Conservation (phyloP, 2,797 vertebrate genomes). For the Vireo griseus region DNA sequence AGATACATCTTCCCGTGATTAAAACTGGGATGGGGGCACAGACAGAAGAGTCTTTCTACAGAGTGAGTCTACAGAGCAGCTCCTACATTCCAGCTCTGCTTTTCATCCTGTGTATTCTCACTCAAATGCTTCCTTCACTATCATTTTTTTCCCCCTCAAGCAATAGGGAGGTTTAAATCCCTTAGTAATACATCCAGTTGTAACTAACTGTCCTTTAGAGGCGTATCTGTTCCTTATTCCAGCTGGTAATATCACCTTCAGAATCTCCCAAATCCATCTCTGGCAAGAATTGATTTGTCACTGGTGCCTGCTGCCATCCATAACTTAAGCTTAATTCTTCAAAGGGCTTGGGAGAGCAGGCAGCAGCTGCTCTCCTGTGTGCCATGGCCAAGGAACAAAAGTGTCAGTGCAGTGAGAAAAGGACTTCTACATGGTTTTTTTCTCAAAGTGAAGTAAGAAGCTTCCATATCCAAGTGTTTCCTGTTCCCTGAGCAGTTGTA, state of each 20-base stretch:
- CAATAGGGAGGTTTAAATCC: constrained; percentile 27
- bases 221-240: not conserved
- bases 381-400: not conserved
- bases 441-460: not conserved
- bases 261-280: constrained; percentile 31
- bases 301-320: not conserved
- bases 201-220: constrained; percentile 29
- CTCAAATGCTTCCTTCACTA: not conserved
- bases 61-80: not conserved
- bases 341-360: not conserved
- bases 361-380: not conserved
- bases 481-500: not conserved
- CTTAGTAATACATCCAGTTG: not conserved
- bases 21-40: not conserved
- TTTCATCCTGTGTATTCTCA: not conserved
- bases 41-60: not conserved
- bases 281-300: constrained; percentile 24
- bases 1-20: not conserved
- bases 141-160: accelerated
- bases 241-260: not conserved
- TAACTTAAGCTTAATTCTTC: not conserved
- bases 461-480: not conserved
- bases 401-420: not conserved
- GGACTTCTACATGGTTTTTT: not conserved
- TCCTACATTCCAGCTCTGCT: not conserved